phyloP scores from a whole-genome alignment of 2,888 invertebrate species.

The Drosophila meridiana region DNA sequence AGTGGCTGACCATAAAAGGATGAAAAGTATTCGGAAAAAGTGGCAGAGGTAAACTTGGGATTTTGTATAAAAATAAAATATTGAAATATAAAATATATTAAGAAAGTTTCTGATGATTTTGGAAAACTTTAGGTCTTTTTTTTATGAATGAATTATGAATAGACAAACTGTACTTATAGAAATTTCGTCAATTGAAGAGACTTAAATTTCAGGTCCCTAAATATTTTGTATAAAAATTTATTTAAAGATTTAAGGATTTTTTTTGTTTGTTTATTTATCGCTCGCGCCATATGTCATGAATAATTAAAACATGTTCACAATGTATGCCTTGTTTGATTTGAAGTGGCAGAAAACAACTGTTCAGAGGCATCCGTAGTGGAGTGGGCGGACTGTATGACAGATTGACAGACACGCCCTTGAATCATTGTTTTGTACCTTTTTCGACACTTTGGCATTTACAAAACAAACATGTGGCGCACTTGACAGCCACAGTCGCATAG shows the following conservation, averaged over 20 bases:
- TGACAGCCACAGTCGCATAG: constrained; percentile 38
- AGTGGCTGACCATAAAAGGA: not conserved
- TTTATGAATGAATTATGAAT: no score
- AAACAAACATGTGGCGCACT: constrained; percentile 34
- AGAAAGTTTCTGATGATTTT: not conserved
- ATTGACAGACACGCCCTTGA: constrained; percentile 27
- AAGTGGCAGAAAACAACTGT: constrained; percentile 19
- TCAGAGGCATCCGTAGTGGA: constrained; percentile 3
- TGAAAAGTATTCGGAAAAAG: not conserved
- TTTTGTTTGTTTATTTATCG: not conserved
- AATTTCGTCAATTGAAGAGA: no score
- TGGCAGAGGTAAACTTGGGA: not conserved
- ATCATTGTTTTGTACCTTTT: constrained; percentile 54
- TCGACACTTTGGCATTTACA: constrained; percentile 38
- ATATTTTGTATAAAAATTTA: not conserved
- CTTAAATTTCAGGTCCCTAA: no score
- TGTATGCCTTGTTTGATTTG: constrained; percentile 5
- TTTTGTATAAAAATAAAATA: not conserved
- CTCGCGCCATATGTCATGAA: not conserved
- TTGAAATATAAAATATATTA: not conserved
- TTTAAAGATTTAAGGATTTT: not conserved
- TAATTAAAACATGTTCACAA: constrained; percentile 9
- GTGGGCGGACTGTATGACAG: not conserved
- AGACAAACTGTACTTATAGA: no score
- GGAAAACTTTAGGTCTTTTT: no score